Percentiles rank a stretch among this genome's conserved stretches.
Conservation (phyloP, 1,140 invertebrate species). For the Megathymus violae region DNA sequence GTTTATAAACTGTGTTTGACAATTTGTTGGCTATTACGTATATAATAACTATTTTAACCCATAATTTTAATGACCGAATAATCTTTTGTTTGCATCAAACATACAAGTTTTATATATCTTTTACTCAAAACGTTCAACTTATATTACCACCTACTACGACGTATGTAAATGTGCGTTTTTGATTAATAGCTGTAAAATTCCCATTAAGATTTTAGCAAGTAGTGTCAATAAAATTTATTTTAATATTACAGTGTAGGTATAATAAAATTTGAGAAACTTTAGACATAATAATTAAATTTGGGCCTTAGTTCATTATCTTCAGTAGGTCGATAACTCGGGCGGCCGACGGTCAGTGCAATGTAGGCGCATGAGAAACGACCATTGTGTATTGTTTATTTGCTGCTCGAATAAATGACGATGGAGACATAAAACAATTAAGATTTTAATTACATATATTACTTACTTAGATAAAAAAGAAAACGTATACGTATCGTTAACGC, state of each 20-base stretch:
- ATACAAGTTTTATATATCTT: constrained; percentile 12
- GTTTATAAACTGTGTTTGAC: too few relatives aligned
- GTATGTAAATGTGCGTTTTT: constrained; percentile 41
- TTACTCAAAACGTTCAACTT: constrained; percentile 8
- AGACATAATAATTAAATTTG: constrained; percentile 53
- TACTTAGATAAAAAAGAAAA: too few relatives aligned
- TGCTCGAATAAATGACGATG: constrained; percentile 41
- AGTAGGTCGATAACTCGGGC: constrained; percentile 33
- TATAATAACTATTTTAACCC: not conserved
- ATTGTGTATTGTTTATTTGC: constrained; percentile 44
- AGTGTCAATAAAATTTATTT: constrained; percentile 46
- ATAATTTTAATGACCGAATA: not conserved
- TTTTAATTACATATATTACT: constrained; percentile 41
- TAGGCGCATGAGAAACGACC: too few relatives aligned
- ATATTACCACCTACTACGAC: constrained; percentile 5
- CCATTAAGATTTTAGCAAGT: constrained; percentile 54
- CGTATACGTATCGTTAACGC: too few relatives aligned
- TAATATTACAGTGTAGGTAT: constrained; percentile 40
- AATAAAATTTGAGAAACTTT: constrained; percentile 48
- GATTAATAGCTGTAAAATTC: constrained; percentile 45
- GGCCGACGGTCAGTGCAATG: constrained; percentile 20
- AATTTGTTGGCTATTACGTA: not conserved
- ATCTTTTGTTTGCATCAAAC: constrained; percentile 11
- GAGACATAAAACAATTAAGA: constrained; percentile 33
- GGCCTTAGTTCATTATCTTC: constrained; percentile 45